These are phyloP conservation scores for Gavia stellata DNA, from an alignment of 2,113 vertebrate species.

Conservation along the genomic window DNA sequence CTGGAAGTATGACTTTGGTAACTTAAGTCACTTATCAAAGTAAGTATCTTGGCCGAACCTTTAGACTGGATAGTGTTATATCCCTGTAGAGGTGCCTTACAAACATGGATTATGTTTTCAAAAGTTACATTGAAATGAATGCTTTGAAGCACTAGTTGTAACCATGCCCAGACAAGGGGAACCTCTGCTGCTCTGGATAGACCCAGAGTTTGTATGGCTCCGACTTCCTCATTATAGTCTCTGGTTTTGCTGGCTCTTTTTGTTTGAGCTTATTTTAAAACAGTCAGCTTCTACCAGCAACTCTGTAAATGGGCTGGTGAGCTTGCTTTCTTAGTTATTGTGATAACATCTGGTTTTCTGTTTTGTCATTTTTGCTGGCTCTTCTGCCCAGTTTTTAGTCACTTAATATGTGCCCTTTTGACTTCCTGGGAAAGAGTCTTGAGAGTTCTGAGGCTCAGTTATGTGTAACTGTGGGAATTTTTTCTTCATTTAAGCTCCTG, in stretches of 20 bases:
- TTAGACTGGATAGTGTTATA: background rate
- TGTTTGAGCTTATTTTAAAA: background rate
- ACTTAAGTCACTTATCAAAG: background rate
- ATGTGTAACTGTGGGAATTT: background rate
- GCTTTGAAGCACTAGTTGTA: background rate
- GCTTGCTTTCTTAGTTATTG: background rate
- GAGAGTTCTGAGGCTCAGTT: background rate
- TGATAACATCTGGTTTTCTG: background rate
- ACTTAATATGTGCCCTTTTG: background rate
- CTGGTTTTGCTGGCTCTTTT: background rate
- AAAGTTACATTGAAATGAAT: background rate
- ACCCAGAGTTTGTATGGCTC: background rate
- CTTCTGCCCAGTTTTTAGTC: background rate
- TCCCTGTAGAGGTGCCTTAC: background rate
- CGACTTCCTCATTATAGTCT: background rate
- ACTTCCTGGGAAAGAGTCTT: background rate
- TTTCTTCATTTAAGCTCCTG: background rate
- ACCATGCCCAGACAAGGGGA: background rate
- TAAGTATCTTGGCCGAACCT: background rate
- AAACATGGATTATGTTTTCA: background rate
- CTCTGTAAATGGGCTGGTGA: background rate
- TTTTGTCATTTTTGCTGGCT: rapidly evolving
- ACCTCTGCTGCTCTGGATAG: background rate
- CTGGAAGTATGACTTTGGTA: background rate
- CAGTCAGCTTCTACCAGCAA: background rate